A percentile compares a stretch with the other conserved stretches of the same genome.
Conservation (phyloP, 2,797 vertebrate genomes). For the Buphagus erythrorhynchus region DNA sequence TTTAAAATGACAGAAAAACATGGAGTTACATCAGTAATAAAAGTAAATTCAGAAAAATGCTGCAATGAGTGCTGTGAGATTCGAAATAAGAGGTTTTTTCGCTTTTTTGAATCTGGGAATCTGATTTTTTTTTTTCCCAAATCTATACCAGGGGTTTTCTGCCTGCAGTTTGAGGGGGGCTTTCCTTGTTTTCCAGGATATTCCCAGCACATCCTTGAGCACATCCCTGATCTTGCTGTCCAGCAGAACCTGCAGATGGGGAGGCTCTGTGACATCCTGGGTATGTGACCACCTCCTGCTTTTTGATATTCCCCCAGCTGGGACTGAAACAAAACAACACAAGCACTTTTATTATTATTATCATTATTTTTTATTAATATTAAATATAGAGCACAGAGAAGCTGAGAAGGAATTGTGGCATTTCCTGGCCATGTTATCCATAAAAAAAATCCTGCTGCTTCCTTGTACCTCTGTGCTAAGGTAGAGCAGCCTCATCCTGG, state of each 20-base stretch:
- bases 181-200: constrained; percentile 81
- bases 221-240: constrained; percentile 74
- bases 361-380: neutral
- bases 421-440: neutral
- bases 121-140: neutral
- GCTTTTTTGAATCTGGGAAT: neutral
- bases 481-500: neutral
- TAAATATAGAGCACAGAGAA: neutral
- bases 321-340: neutral
- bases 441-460: neutral
- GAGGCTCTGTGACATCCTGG: constrained; percentile 87
- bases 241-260: constrained; percentile 89
- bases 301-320: neutral
- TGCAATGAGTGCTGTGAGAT: neutral
- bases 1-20: neutral
- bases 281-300: constrained; percentile 57
- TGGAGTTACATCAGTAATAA: neutral
- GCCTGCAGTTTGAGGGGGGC: neutral
- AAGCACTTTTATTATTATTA: neutral
- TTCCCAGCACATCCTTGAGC: constrained; percentile 72
- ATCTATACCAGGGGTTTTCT: neutral
- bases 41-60: neutral
- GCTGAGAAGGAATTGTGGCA: neutral
- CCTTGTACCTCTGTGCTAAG: neutral
- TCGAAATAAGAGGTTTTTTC: neutral